phyloP scores from a whole-genome alignment of 2,113 vertebrate genomes.

The Calypte anna region DNA sequence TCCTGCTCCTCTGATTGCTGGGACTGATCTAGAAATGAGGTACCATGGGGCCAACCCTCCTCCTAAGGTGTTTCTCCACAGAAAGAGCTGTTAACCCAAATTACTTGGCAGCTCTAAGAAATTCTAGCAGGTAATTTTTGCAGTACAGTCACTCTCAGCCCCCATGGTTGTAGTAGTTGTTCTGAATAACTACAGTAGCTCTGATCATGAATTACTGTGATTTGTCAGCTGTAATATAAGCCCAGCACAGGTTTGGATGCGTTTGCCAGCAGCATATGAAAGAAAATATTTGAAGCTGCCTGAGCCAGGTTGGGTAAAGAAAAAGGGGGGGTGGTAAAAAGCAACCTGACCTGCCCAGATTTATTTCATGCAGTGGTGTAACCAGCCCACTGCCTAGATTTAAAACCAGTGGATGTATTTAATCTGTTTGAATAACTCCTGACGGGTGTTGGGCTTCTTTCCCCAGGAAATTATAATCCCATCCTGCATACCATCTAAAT shows the following conservation, averaged over 20 bases:
- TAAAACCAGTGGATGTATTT: slow-evolving; percentile 22
- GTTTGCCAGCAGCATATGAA: slow-evolving; percentile 56
- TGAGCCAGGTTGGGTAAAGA: slow-evolving; percentile 30
- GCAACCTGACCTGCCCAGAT: neutral
- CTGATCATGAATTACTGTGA: slow-evolving; percentile 70
- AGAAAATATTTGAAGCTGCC: slow-evolving; percentile 59
- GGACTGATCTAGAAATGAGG: neutral
- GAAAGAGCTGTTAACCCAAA: slow-evolving; percentile 24
- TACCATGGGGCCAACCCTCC: neutral
- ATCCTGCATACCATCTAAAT: slow-evolving; percentile 1
- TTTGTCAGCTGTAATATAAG: slow-evolving; percentile 70
- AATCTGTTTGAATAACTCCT: slow-evolving; percentile 12
- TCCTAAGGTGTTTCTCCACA: neutral
- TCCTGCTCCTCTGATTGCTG: neutral
- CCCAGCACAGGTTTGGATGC: slow-evolving; percentile 60
- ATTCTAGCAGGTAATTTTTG: slow-evolving; percentile 55
- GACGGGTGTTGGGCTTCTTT: neutral
- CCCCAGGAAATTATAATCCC: slow-evolving; percentile 24
- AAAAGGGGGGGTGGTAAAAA: neutral
- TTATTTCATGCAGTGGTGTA: slow-evolving; percentile 20
- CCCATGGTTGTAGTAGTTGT: slow-evolving; percentile 28
- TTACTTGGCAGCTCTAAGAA: slow-evolving; percentile 43
- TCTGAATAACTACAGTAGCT: slow-evolving; percentile 52
- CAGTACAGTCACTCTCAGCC: slow-evolving; percentile 42
- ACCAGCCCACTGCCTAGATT: slow-evolving; percentile 35